A percentile compares a stretch with the other conserved stretches of the same genome.
Conservation (phyloP, 2,797 vertebrate genomes). For the Rhabdomys pumilio region DNA sequence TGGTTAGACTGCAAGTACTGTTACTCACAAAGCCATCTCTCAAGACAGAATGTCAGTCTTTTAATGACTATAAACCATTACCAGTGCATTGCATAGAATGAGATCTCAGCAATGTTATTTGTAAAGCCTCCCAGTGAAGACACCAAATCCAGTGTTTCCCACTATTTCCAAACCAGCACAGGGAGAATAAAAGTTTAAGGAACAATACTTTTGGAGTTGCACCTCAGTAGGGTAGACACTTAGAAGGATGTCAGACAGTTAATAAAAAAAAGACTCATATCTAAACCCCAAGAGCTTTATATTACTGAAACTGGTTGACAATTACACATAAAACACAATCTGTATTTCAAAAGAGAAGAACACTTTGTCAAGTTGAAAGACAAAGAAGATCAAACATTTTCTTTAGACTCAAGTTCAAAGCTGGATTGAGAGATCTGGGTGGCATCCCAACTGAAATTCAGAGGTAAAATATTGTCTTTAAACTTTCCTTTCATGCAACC, state of each 20-base stretch:
- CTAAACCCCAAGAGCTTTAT: constrained; percentile 31
- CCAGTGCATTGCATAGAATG: neutral
- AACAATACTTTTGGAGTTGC: constrained; percentile 30
- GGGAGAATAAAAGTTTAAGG: constrained; percentile 31
- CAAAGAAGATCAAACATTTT: constrained; percentile 74
- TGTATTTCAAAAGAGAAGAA: constrained; percentile 69
- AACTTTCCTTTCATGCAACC: constrained; percentile 77
- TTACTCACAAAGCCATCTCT: neutral
- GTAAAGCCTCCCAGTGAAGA: neutral
- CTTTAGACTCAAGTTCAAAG: constrained; percentile 79
- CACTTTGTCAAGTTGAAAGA: constrained; percentile 76
- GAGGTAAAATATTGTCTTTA: constrained; percentile 73
- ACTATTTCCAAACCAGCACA: neutral
- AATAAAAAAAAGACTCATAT: neutral
- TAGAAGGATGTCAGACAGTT: constrained; percentile 23
- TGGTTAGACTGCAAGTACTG: neutral
- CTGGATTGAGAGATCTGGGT: constrained; percentile 41
- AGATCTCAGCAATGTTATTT: constrained; percentile 18
- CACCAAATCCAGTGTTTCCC: neutral
- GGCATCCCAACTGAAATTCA: constrained; percentile 63
- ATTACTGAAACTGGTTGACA: constrained; percentile 61
- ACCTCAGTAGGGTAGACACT: neutral
- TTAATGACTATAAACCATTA: neutral
- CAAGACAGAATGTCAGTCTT: neutral
- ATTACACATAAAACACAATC: constrained; percentile 58